Conservation (phyloP, 2,888 invertebrate genomes). For the Parapristionchus giblindavisi region DNA sequence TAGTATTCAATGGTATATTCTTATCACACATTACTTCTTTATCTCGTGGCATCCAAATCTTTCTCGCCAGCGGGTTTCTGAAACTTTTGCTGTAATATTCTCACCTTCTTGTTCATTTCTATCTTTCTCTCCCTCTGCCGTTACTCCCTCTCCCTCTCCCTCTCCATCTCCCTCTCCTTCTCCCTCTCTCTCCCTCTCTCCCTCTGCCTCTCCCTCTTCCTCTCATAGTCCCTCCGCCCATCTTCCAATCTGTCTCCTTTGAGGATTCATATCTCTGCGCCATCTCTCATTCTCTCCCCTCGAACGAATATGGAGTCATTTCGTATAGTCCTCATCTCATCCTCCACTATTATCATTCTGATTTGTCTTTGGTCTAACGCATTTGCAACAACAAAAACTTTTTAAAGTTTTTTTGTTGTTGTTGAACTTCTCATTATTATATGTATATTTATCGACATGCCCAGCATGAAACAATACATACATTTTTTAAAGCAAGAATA, state of each 20-base stretch:
- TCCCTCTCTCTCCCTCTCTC: neutral
- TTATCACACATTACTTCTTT: neutral
- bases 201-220: neutral
- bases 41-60: too few species aligned
- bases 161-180: neutral
- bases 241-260: slow-evolving; percentile 1
- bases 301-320: neutral
- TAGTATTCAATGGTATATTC: neutral
- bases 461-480: too few species aligned
- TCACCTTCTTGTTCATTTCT: neutral
- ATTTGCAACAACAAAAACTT: neutral
- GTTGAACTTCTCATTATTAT: too few species aligned
- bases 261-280: neutral
- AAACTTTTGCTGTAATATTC: neutral
- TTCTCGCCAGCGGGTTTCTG: too few species aligned
- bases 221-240: neutral
- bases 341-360: neutral
- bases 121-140: neutral
- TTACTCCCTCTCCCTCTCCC: neutral
- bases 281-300: slow-evolving; percentile 4
- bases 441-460: too few species aligned
- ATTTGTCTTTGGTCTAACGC: neutral
- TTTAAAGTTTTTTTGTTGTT: neutral
- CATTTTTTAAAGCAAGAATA: too few species aligned
- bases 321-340: neutral